These are phyloP conservation scores for Astyanax mexicanus DNA, from an alignment of 2,797 vertebrate genomes.

Conservation along the genomic window DNA sequence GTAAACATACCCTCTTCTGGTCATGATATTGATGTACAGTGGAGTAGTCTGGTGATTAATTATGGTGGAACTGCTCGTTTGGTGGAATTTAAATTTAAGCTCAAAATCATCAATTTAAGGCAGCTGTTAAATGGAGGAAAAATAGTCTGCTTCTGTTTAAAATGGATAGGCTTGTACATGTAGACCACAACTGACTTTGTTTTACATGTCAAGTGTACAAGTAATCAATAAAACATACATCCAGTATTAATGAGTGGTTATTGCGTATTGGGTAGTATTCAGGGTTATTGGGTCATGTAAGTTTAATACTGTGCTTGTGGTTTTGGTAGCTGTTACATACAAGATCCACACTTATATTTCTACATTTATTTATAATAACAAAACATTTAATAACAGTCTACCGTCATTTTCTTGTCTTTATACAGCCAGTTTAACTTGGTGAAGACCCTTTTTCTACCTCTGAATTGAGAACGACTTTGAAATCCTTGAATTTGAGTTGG, in stretches of 20 bases:
- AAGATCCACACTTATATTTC: too few relatives aligned
- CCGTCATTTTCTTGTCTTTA: too few relatives aligned
- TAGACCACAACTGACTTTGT: neutral
- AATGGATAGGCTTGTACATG: slow-evolving; percentile 13
- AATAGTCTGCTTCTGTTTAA: slow-evolving; percentile 13
- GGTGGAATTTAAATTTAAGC: neutral
- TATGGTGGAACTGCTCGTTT: slow-evolving; percentile 10
- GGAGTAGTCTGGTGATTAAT: slow-evolving; percentile 8
- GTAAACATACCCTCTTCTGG: neutral
- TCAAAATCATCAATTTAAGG: neutral
- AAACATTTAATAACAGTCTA: too few relatives aligned
- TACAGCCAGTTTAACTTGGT: too few relatives aligned
- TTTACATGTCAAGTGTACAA: slow-evolving; percentile 19
- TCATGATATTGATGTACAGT: slow-evolving; percentile 13
- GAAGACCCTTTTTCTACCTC: too few relatives aligned
- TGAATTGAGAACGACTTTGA: too few relatives aligned
- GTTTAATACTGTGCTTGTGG: too few relatives aligned
- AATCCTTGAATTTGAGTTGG: too few relatives aligned
- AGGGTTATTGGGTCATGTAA: too few relatives aligned
- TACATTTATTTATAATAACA: too few relatives aligned
- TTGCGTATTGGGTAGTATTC: neutral
- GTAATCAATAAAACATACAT: slow-evolving; percentile 30
- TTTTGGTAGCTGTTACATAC: too few relatives aligned
- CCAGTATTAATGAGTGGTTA: neutral
- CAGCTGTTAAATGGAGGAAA: slow-evolving; percentile 18